Conservation (phyloP, 2,888 invertebrate species). For the Drosophila imparisetae region DNA sequence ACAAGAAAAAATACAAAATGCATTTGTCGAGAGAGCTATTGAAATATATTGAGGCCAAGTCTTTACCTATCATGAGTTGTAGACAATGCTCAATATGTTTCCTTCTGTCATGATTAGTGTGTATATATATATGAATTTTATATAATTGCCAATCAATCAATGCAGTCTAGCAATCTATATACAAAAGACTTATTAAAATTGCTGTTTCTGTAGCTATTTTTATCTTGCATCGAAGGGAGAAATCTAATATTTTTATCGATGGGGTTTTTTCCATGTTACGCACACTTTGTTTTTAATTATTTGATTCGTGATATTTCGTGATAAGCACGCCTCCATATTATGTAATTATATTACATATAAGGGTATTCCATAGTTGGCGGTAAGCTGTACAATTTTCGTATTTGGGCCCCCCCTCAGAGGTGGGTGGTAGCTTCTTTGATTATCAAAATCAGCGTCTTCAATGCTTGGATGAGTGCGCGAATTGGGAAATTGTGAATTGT, state of each 20-base stretch:
- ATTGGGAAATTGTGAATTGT: constrained; percentile 34
- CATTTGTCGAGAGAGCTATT: background rate
- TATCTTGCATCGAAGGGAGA: constrained; percentile 6
- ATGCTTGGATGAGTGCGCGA: constrained; percentile 42
- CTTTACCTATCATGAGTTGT: background rate
- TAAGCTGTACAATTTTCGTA: constrained; percentile 19
- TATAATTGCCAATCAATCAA: background rate
- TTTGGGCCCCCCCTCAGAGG: background rate
- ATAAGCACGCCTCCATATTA: constrained; percentile 58
- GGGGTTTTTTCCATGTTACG: constrained; percentile 8
- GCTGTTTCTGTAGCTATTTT: background rate
- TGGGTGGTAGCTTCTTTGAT: background rate
- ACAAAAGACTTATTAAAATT: background rate
- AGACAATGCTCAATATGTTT: background rate
- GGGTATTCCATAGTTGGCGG: constrained; percentile 46
- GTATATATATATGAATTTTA: background rate
- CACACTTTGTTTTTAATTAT: constrained; percentile 55
- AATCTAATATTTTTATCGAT: constrained; percentile 38
- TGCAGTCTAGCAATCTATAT: background rate
- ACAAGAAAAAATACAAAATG: background rate
- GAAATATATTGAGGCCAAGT: background rate
- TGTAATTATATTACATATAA: constrained; percentile 43
- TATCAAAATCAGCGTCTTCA: constrained; percentile 48
- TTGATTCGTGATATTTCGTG: constrained; percentile 49
- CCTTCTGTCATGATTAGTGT: background rate